Evolutionary conservation across 1,140 invertebrate genomes (phyloP), one percentile per base, ranked within the genome.

Genomic region (Drosophila parabipectinata): DNA sequence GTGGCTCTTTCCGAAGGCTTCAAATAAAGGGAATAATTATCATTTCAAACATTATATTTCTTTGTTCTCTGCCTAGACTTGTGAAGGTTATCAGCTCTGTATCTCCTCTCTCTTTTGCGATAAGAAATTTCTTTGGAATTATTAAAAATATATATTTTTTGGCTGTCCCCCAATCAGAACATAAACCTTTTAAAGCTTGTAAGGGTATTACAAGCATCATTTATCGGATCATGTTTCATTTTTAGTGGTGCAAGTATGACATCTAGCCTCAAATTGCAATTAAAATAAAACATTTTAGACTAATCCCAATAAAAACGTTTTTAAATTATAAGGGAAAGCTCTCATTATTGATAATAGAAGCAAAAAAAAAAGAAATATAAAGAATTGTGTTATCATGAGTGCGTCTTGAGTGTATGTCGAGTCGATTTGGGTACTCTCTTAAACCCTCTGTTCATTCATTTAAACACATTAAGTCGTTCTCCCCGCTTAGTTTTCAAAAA

Each of bases 61-160:
- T 68, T 69, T 69, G 66, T 69, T 69, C 63, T 32, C 14, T 18
- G 14, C 21, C 26, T 18, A 59, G 60, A 81, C 66, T 62, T 60
- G 79, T 68, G 74, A 78, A 78, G 79, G 74, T 82, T 81, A 82
- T 81, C 79, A 68, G 41, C 30, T 24, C 26, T 24, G 18, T 18
- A 37, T 53, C 69, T 51, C 44, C 63, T 53, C 57, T 52, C 41
- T 54, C 44, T 6, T 32, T 37, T 6, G 51, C 45, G 73, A 81
- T 81, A 81, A 81, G 72, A 54, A 50, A 10, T 32, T 57, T 63
- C 8, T 50, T 69, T 18, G 45, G 44, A 39, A 39, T 50, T 45
- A 24, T 55, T 32, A 67, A 53, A 44, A 34, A 53, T 9, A 18
- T 44, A 69, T 50, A 71, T 32, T 39, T 18, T 14, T 8, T 3